These are phyloP conservation scores for Gerris buenoi DNA, from an alignment of 1,140 invertebrate species.

Conservation along the genomic window DNA sequence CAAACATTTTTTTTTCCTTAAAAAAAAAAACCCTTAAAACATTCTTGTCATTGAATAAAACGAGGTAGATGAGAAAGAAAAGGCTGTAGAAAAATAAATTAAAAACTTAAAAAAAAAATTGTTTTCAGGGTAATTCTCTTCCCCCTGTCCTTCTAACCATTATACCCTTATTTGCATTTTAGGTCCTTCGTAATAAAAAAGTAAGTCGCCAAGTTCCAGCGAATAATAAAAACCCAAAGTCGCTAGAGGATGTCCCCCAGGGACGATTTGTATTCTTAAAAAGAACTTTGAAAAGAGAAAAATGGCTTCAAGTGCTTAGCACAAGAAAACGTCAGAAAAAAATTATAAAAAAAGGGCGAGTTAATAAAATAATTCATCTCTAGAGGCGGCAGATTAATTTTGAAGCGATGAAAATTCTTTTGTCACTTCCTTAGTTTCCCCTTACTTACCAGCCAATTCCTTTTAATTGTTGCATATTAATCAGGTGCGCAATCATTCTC, in stretches of 20 bases:
- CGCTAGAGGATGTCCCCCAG: neutral
- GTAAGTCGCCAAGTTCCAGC: neutral
- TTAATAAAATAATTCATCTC: neutral
- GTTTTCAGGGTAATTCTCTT: too few species aligned
- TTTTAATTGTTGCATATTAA: neutral
- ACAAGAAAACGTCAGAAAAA: neutral
- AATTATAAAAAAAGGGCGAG: neutral
- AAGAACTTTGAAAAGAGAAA: neutral
- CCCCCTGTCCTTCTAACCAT: neutral
- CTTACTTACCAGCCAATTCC: too few species aligned
- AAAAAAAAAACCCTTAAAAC: too few species aligned
- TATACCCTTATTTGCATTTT: neutral
- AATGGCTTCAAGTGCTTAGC: neutral
- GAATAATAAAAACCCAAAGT: neutral
- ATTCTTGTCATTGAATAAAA: too few species aligned
- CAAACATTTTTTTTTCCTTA: too few species aligned
- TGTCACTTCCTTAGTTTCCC: neutral
- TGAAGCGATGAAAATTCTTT: neutral
- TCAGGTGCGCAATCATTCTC: too few species aligned
- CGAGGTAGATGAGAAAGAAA: too few species aligned
- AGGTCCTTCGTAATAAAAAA: neutral
- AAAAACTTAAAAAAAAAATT: too few species aligned
- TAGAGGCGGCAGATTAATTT: neutral
- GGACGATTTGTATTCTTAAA: neutral
- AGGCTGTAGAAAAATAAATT: too few species aligned